phyloP scores from a whole-genome alignment of 2,888 invertebrate genomes.

The Ectobius pallidus region DNA sequence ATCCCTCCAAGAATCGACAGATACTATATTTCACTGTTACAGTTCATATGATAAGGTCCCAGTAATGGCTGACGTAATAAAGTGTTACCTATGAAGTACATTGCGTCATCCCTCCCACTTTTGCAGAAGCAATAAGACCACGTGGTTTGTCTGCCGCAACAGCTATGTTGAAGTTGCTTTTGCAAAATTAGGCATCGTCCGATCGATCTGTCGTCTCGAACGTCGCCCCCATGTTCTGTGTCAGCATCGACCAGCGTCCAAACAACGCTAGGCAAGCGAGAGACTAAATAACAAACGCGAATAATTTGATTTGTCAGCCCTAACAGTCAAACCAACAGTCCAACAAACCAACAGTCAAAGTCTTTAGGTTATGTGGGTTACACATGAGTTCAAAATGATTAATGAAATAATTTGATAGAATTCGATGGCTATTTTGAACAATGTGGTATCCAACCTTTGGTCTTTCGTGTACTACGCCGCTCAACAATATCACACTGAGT shows the following conservation, averaged over 20 bases:
- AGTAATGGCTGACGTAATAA: too few species aligned
- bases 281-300: background rate
- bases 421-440: too few species aligned
- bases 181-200: background rate
- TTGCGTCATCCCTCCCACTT: too few species aligned
- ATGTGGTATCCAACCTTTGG: constrained; percentile 11
- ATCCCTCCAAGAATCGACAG: too few species aligned
- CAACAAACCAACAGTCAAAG: background rate
- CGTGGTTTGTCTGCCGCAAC: constrained; percentile 11
- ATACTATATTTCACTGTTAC: too few species aligned
- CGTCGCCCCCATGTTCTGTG: background rate
- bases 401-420: too few species aligned
- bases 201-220: background rate
- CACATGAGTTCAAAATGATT: too few species aligned
- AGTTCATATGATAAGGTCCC: too few species aligned
- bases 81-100: too few species aligned
- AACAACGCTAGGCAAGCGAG: background rate
- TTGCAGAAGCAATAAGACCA: background rate
- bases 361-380: background rate
- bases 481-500: background rate
- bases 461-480: constrained; percentile 4
- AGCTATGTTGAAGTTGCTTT: background rate
- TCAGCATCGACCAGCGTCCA: background rate
- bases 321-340: background rate
- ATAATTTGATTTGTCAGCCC: background rate